These are phyloP conservation scores for Eupleurogrammus muticus DNA, from an alignment of 2,797 vertebrate genomes.

Conservation along the genomic window DNA sequence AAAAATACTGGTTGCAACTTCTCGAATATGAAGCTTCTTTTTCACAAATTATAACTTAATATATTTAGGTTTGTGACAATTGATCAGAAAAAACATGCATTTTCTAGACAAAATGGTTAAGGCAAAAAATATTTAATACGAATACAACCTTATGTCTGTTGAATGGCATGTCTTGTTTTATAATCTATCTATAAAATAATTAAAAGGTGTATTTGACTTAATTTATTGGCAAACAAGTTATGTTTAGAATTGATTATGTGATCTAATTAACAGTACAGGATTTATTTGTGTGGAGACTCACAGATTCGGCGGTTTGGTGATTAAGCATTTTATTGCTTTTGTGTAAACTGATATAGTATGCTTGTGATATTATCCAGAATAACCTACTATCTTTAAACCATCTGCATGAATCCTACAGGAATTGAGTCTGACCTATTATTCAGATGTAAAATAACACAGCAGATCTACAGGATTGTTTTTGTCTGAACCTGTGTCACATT, in stretches of 20 bases:
- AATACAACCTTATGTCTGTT: too few relatives aligned
- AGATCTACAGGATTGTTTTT: slow-evolving; percentile 23
- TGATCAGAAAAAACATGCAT: too few relatives aligned
- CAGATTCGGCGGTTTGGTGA: too few relatives aligned
- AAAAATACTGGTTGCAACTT: too few relatives aligned
- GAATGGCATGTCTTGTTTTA: too few relatives aligned
- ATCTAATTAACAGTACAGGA: background rate
- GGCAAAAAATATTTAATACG: too few relatives aligned
- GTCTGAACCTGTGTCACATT: slow-evolving; percentile 41
- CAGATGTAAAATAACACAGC: slow-evolving; percentile 13
- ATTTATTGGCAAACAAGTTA: background rate
- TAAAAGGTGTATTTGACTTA: background rate
- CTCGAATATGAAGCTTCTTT: too few relatives aligned
- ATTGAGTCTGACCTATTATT: slow-evolving; percentile 28
- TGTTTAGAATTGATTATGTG: background rate
- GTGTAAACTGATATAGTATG: background rate
- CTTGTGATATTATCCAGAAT: too few relatives aligned
- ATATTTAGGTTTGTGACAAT: too few relatives aligned
- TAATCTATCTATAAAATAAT: background rate
- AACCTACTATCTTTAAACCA: background rate
- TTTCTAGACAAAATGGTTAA: too few relatives aligned
- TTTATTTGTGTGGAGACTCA: background rate
- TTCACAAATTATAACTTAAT: too few relatives aligned
- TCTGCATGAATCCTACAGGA: background rate
- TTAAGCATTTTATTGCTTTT: background rate